Percentiles rank a stretch among this genome's conserved stretches.
These are phyloP conservation scores for Sinotaia quadrata DNA, from an alignment of 2,888 invertebrate genomes.

Conservation along the genomic window DNA sequence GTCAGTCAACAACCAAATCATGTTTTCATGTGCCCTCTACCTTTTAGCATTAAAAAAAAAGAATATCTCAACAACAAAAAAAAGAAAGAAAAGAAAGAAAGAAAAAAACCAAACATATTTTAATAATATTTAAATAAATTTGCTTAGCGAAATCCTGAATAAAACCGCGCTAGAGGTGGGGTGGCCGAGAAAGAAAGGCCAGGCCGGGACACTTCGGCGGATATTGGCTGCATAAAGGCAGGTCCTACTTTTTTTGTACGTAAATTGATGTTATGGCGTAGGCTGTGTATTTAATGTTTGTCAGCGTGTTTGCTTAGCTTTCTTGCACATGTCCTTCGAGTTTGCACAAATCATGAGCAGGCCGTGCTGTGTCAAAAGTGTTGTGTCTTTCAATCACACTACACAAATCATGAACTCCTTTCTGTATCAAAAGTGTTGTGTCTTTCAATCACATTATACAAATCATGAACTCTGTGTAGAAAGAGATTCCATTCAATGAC, in stretches of 20 bases:
- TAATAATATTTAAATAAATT: slow-evolving; percentile 31
- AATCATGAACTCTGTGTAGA: no score
- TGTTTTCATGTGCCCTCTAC: neutral
- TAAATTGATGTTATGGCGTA: slow-evolving; percentile 4
- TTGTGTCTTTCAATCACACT: no score
- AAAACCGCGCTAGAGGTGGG: slow-evolving; percentile 16
- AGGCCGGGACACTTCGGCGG: neutral
- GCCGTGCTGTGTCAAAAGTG: no score
- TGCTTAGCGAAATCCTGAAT: slow-evolving; percentile 11
- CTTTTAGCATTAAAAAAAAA: no score
- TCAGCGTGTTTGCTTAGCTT: neutral
- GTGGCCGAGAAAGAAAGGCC: no score
- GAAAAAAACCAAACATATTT: slow-evolving; percentile 25
- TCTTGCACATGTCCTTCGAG: neutral
- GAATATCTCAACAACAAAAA: no score
- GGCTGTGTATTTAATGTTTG: neutral
- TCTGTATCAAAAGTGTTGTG: no score
- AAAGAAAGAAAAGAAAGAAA: slow-evolving; percentile 17
- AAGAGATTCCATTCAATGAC: no score
- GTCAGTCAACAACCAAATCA: slow-evolving; percentile 33
- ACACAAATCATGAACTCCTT: no score
- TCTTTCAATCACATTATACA: no score
- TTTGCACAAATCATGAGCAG: no score
- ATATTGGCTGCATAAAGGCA: neutral
- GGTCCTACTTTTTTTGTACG: neutral